These are phyloP conservation scores for Rhopalosiphum padi DNA, from an alignment of 1,140 invertebrate species.

Conservation along the genomic window DNA sequence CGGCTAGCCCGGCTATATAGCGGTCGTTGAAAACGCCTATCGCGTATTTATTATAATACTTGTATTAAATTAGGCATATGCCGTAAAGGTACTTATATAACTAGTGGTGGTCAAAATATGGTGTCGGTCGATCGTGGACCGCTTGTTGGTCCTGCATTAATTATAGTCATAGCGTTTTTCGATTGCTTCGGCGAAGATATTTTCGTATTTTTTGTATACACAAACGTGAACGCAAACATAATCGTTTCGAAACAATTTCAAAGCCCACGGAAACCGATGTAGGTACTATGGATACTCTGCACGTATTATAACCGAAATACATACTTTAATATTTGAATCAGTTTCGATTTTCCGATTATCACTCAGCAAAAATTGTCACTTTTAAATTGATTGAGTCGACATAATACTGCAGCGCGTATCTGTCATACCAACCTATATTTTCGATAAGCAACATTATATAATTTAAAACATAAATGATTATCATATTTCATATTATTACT, in stretches of 20 bases:
- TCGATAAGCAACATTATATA: neutral
- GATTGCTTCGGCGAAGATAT: neutral
- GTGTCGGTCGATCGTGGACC: neutral
- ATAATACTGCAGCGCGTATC: neutral
- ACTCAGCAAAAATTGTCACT: neutral
- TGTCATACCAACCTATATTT: neutral
- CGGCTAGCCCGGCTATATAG: neutral
- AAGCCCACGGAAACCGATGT: too few relatives aligned
- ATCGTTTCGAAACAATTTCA: neutral
- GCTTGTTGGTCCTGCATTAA: neutral
- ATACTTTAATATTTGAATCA: neutral
- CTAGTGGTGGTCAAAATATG: neutral
- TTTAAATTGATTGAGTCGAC: neutral
- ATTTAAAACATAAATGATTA: neutral
- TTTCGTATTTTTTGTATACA: neutral
- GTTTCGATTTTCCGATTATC: conserved; percentile 11
- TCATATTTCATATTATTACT: conserved; percentile 18
- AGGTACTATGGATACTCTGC: neutral
- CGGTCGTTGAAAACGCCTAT: neutral
- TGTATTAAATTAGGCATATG: neutral
- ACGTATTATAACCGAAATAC: neutral
- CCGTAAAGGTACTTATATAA: neutral
- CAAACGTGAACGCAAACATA: neutral
- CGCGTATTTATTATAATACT: neutral
- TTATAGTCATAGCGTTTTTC: neutral